These are phyloP conservation scores for Daboia siamensis DNA, from an alignment of 2,113 vertebrate species.

Conservation along the genomic window DNA sequence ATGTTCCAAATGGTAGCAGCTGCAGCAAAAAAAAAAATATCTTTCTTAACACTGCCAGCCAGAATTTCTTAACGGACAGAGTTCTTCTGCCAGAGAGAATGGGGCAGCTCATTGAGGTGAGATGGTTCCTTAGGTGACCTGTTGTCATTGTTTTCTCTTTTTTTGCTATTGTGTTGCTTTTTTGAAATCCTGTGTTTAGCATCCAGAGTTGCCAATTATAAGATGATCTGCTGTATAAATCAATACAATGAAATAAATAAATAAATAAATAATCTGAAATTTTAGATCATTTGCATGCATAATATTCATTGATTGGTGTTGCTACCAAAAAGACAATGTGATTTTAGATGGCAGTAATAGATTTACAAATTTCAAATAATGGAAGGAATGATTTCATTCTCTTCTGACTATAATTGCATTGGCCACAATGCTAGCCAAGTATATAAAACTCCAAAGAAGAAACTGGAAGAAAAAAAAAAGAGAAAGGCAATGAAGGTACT, in stretches of 20 bases:
- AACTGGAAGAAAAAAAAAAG: not conserved
- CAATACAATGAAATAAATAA: not conserved
- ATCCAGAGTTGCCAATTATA: not conserved
- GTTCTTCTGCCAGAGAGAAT: not conserved
- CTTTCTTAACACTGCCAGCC: not conserved
- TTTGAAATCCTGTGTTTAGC: not conserved
- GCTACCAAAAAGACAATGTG: not conserved
- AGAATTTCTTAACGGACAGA: not conserved
- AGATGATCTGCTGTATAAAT: not conserved
- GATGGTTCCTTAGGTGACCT: not conserved
- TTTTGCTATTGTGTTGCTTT: not conserved
- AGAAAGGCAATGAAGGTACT: not conserved
- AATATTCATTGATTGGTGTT: not conserved
- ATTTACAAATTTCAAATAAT: not conserved
- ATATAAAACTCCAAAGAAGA: not conserved
- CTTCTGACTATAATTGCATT: not conserved
- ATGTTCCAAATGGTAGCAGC: not conserved
- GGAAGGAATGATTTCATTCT: not conserved
- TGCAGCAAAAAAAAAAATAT: not conserved
- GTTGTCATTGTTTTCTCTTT: not conserved
- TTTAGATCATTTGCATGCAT: not conserved
- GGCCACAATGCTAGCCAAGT: not conserved
- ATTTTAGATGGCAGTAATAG: not conserved
- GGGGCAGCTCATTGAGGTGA: not conserved
- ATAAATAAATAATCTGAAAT: not conserved